These are phyloP conservation scores for Plestiodon gilberti DNA, from an alignment of 2,113 vertebrate species.

Conservation along the genomic window DNA sequence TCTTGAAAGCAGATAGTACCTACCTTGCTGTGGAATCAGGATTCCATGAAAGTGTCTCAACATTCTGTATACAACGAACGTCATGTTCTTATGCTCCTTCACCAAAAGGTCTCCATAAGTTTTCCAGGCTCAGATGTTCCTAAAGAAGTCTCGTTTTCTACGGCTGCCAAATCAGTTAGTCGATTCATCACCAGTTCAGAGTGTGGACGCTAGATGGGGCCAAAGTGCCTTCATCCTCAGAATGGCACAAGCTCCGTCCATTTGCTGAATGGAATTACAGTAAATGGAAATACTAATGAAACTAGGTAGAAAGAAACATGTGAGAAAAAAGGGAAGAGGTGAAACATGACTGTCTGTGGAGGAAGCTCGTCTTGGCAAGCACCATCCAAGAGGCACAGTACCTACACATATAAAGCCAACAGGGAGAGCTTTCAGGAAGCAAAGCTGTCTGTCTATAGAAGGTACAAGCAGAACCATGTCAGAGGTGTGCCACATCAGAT, in stretches of 20 bases:
- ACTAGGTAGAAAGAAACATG: accelerated
- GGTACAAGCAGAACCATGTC: no score
- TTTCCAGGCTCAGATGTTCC: not conserved
- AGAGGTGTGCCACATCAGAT: no score
- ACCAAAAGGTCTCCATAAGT: not conserved
- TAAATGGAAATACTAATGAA: not conserved
- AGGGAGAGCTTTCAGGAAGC: no score
- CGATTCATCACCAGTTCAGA: conserved; percentile 2
- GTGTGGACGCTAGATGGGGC: conserved; percentile 45
- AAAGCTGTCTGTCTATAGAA: no score
- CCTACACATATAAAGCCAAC: no score
- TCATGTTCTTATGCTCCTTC: not conserved
- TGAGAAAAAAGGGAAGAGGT: not conserved
- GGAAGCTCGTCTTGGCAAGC: not conserved
- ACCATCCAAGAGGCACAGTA: not conserved
- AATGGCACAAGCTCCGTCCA: no score
- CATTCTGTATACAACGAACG: not conserved
- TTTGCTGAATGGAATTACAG: not conserved
- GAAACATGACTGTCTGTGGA: not conserved
- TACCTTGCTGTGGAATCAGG: not conserved
- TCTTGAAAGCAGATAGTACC: not conserved
- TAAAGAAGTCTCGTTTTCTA: not conserved
- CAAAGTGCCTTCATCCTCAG: conserved; percentile 19
- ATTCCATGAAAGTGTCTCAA: not conserved
- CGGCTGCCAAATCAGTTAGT: not conserved